These are phyloP conservation scores for Seladonia tumulorum DNA, from an alignment of 2,888 invertebrate species.

Conservation along the genomic window DNA sequence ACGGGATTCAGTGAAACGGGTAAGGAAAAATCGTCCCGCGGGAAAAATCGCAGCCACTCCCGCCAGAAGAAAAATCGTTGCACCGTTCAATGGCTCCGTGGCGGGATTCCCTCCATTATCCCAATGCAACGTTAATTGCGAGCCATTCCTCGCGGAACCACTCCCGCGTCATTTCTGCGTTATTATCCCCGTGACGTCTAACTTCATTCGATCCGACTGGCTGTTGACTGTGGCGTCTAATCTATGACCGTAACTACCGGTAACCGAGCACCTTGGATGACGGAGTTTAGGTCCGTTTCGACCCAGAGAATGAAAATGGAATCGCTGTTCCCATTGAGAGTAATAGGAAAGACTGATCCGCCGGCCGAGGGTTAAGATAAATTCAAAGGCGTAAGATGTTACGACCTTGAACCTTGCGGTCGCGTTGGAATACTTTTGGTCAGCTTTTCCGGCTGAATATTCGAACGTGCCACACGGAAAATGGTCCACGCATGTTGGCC, in stretches of 20 bases:
- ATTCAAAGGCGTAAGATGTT: neutral
- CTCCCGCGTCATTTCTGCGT: neutral
- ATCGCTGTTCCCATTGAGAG: too few relatives aligned
- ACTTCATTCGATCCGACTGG: constrained; percentile 34
- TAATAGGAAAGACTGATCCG: neutral
- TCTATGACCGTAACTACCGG: neutral
- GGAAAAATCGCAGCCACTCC: neutral
- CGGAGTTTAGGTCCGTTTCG: too few relatives aligned
- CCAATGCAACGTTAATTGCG: constrained; percentile 35
- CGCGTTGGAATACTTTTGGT: neutral
- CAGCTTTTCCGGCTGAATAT: neutral
- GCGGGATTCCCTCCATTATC: constrained; percentile 25
- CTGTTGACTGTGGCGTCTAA: constrained; percentile 24
- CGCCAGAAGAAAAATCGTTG: neutral
- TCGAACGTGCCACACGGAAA: neutral
- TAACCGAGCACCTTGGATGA: too few relatives aligned
- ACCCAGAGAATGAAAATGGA: too few relatives aligned
- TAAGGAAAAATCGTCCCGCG: constrained; percentile 6
- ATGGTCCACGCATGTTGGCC: constrained; percentile 10
- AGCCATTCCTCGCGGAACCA: neutral
- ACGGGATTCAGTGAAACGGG: neutral
- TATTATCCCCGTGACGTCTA: constrained; percentile 12
- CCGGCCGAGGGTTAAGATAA: neutral
- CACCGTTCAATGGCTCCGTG: neutral
- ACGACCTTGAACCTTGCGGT: neutral